A percentile compares a stretch with the other conserved stretches of the same genome.
Conservation (phyloP, 1,140 invertebrate species). For the Nautilus pompilius region DNA sequence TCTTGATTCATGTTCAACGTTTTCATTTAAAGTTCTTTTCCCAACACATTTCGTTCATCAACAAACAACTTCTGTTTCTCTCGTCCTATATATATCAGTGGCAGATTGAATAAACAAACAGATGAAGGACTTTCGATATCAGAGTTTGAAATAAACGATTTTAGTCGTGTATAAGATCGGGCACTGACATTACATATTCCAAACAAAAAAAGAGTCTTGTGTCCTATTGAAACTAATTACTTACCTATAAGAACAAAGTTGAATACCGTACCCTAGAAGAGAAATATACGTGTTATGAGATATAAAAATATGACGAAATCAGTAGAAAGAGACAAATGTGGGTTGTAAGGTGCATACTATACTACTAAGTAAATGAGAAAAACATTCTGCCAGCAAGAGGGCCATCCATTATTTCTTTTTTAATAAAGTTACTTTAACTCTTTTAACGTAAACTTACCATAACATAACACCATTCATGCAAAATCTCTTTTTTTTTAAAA, state of each 20-base stretch:
- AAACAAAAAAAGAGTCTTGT: background rate
- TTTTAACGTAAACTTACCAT: background rate
- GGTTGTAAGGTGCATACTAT: background rate
- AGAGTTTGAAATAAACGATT: background rate
- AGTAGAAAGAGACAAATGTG: background rate
- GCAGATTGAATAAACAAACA: background rate
- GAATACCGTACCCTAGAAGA: conserved; percentile 80
- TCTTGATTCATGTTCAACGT: no score
- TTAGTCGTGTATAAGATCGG: background rate
- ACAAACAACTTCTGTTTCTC: background rate
- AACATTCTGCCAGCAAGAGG: background rate
- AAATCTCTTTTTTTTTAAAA: no score
- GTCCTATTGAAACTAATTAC: conserved; percentile 20
- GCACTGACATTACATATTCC: background rate
- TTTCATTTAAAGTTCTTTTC: no score
- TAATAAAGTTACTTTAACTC: background rate
- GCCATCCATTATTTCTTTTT: background rate
- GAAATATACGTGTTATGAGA: conserved; percentile 8
- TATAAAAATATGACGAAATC: background rate
- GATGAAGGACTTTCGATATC: no score
- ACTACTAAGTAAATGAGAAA: background rate
- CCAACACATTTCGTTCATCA: no score
- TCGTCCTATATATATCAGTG: background rate
- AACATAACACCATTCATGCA: no score
- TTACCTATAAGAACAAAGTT: conserved; percentile 89